Base-by-base conservation (phyloP, 2,888 invertebrate species). In the Argyresthia goedartella region DNA sequence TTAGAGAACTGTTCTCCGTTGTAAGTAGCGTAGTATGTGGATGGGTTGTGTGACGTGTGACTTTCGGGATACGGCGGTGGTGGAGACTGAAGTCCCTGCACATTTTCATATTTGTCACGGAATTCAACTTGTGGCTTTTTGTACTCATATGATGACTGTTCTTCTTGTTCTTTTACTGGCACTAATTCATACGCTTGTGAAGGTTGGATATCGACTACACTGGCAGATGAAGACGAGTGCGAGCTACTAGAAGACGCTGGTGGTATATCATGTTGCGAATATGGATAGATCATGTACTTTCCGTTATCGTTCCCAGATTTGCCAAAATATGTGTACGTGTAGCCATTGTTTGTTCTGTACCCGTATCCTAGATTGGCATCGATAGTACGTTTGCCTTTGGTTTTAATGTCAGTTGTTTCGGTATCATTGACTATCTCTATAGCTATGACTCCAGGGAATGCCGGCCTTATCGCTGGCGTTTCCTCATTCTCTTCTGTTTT, bases 321-420 rank as follows among this genome's bases (percentile, higher is more conserved):
- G n/a, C 86, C 87, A 42, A 87, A 85, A 57, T 85, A 81, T 2
- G 79, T 76, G 58, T 88, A 88, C n/a, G 78, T 74, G 46, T 87
- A 88, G 8, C 87, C 86, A 57, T 76, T 76, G 59, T 89, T 89
- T 1, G 82, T 82, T 59, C 82, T 81, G 57, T 88, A 90, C 8
- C 91, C 92, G 66, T 91, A 93, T 53, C 94, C 94, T 10, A 94
- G 76, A 49, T 91, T 90, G 0, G 90, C 89, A 57, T 93, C 92
- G 11, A 93, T 91, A 0, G 93, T 94, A 59, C 94, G 81, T 65
- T 94, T 94, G 0, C 82, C 87, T 68, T 88, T 89, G 4, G 63
- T 60, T 57, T 87, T 87, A 4, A 82, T 71, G 34, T 88, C 81
- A 4, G 87, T 87, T 4, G 84, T 71, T 33, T 88, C 81, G 3